Conservation (phyloP, 2,113 vertebrate genomes). For the Datnioides undecimradiatus region DNA sequence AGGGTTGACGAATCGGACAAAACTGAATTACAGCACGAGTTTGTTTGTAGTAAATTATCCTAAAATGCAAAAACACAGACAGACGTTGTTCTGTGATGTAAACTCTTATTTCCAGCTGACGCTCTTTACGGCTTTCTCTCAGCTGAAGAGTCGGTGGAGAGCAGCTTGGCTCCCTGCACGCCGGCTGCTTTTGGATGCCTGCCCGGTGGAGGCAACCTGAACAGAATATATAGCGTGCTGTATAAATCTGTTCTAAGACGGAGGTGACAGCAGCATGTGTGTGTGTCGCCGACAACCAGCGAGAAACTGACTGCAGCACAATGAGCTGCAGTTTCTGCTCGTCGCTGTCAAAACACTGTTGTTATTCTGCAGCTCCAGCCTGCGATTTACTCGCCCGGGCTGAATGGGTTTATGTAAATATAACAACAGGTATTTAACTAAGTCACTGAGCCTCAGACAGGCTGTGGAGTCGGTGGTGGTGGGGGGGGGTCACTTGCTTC, state of each 20-base stretch:
- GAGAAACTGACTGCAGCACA: conserved; percentile 23
- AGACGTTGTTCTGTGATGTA: not conserved
- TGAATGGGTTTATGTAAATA: conserved; percentile 36
- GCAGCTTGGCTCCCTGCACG: conserved; percentile 18
- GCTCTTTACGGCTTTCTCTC: conserved; percentile 6
- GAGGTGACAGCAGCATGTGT: conserved; percentile 20
- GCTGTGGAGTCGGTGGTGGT: rapidly evolving
- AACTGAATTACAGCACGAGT: not conserved
- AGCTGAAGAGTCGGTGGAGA: conserved; percentile 12
- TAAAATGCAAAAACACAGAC: not conserved
- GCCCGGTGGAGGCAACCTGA: conserved; percentile 34
- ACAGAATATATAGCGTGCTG: conserved; percentile 46
- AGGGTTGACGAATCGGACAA: no score
- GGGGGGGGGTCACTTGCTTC: not conserved
- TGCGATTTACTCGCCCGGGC: not conserved
- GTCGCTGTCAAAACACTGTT: not conserved
- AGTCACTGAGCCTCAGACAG: conserved; percentile 10
- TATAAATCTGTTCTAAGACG: conserved; percentile 42
- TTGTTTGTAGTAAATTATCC: conserved; percentile 2
- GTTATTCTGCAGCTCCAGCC: not conserved
- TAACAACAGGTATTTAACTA: conserved; percentile 29
- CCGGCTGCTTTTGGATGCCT: conserved; percentile 22
- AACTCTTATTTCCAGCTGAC: conserved; percentile 24
- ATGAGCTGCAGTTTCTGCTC: conserved; percentile 13
- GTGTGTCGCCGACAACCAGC: conserved; percentile 24